Conservation (phyloP, 2,113 vertebrate species). For the Seriola rivoliana region DNA sequence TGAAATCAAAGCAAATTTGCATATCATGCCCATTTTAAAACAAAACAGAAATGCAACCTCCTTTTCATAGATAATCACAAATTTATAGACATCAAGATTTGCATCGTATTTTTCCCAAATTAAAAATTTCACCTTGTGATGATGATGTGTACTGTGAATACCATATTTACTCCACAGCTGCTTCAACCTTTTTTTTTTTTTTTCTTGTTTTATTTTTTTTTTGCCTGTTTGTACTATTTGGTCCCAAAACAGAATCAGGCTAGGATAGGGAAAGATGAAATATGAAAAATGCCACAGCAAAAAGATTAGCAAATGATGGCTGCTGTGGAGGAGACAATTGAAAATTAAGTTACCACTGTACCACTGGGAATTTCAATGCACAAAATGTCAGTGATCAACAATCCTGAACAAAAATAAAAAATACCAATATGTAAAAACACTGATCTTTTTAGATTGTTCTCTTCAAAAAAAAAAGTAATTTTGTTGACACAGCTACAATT, state of each 20-base stretch:
- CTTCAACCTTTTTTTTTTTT: neutral
- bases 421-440: neutral
- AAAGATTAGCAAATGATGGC: conserved; percentile 16
- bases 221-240: conserved; percentile 25
- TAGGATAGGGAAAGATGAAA: conserved; percentile 1
- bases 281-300: conserved; percentile 24
- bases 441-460: neutral
- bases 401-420: neutral
- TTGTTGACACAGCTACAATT: conserved; percentile 2
- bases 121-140: conserved; percentile 26
- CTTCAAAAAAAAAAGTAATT: conserved; percentile 13
- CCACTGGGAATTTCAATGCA: neutral
- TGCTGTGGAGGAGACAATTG: conserved; percentile 18
- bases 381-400: conserved; percentile 11
- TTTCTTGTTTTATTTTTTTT: neutral
- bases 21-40: conserved; percentile 47
- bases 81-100: conserved; percentile 46
- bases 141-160: conserved; percentile 9
- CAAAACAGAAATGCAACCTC: conserved; percentile 30
- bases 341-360: conserved; percentile 9
- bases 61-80: conserved; percentile 46
- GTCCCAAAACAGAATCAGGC: conserved; percentile 38
- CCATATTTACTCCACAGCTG: conserved; percentile 19
- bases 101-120: conserved; percentile 16
- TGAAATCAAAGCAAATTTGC: conserved; percentile 48